These are phyloP conservation scores for Nomia melanderi DNA, from an alignment of 1,140 invertebrate genomes.

Conservation along the genomic window DNA sequence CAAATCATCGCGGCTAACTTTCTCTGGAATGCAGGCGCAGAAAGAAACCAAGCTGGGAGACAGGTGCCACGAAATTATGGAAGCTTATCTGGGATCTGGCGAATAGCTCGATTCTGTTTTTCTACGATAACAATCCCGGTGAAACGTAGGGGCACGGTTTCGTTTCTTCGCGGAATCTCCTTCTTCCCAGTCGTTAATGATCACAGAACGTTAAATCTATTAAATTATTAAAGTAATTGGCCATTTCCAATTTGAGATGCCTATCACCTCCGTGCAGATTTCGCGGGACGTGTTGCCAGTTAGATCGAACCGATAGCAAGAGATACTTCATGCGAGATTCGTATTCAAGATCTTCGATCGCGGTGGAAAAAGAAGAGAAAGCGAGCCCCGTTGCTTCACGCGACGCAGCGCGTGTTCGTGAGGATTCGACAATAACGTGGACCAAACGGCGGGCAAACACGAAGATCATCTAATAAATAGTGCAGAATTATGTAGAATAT, in stretches of 20 bases:
- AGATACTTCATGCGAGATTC: background rate
- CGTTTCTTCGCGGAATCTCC: background rate
- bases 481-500: too few species aligned
- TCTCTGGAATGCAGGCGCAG: slow-evolving; percentile 63
- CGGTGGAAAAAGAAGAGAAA: background rate
- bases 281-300: background rate
- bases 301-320: too few species aligned
- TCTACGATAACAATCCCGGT: background rate
- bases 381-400: background rate
- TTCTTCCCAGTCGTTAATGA: background rate
- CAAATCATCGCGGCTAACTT: slow-evolving; percentile 58
- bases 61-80: slow-evolving; percentile 38
- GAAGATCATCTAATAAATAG: background rate
- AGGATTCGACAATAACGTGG: too few species aligned
- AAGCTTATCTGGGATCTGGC: slow-evolving; percentile 14
- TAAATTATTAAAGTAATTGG: background rate
- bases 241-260: background rate
- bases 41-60: slow-evolving; percentile 42
- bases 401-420: background rate
- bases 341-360: background rate
- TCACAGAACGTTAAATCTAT: too few species aligned
- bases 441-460: background rate
- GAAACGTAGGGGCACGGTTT: background rate
- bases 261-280: background rate
- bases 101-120: background rate